Conservation (phyloP, 2,797 vertebrate species). For the Gymnothorax reevesii region DNA sequence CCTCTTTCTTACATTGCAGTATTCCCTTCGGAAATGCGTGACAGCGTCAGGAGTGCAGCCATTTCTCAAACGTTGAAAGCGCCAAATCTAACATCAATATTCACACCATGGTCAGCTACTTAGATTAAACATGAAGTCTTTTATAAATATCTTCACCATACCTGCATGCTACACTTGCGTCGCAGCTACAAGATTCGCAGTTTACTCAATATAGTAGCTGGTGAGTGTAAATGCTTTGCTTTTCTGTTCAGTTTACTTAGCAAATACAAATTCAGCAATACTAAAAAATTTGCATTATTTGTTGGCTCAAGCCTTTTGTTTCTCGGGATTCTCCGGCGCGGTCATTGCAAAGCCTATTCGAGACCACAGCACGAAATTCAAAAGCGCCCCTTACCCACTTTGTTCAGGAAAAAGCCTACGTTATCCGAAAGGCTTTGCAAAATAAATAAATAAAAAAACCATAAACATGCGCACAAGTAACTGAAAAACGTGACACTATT, state of each 20-base stretch:
- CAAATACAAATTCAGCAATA: neutral
- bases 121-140: too few species aligned
- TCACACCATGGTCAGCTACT: too few species aligned
- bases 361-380: constrained; percentile 3
- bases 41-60: too few species aligned
- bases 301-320: neutral
- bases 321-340: neutral
- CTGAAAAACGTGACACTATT: constrained; percentile 29
- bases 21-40: too few species aligned
- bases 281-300: neutral
- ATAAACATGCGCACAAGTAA: constrained; percentile 53
- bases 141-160: too few species aligned
- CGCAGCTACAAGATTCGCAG: too few species aligned
- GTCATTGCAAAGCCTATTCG: neutral
- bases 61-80: too few species aligned
- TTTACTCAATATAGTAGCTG: too few species aligned
- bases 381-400: neutral
- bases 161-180: too few species aligned
- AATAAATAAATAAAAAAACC: neutral
- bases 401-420: constrained; percentile 31
- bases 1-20: too few species aligned
- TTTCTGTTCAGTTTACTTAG: neutral
- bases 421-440: constrained; percentile 29
- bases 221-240: neutral
- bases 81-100: too few species aligned